Percentiles rank a stretch among this genome's conserved stretches.
These are phyloP conservation scores for Hermaeophaga mercurialis DNA, from an alignment of 2,888 invertebrate genomes.

Conservation along the genomic window DNA sequence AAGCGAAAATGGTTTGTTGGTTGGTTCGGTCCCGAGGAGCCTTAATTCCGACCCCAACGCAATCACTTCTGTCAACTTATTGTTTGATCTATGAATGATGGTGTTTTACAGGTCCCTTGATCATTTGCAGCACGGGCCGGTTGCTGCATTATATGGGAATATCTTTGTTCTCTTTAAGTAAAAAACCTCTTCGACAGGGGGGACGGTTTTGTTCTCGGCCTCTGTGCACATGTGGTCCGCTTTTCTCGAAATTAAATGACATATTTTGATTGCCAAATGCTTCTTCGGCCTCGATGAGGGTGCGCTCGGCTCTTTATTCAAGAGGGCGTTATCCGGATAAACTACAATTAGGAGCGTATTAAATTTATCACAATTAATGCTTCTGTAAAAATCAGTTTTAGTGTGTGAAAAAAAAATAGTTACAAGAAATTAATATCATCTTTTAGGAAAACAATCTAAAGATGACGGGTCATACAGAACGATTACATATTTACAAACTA, in stretches of 20 bases:
- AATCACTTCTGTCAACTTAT: constrained; percentile 36
- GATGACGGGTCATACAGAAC: too few species aligned
- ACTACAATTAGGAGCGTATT: background rate
- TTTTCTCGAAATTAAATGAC: constrained; percentile 35
- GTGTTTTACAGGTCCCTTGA: constrained; percentile 51
- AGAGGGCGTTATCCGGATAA: constrained; percentile 11
- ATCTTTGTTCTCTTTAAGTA: constrained; percentile 46
- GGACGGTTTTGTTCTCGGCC: constrained; percentile 37
- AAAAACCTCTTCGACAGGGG: constrained; percentile 38
- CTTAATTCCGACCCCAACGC: constrained; percentile 24
- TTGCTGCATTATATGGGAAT: constrained; percentile 35
- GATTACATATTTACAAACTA: too few species aligned
- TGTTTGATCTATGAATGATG: constrained; percentile 43
- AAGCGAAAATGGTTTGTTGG: constrained; percentile 28
- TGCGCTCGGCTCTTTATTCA: constrained; percentile 14
- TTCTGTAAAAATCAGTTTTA: too few species aligned
- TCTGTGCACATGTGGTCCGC: constrained; percentile 43
- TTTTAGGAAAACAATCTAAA: too few species aligned
- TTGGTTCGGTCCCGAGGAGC: constrained; percentile 15
- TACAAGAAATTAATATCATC: too few species aligned
- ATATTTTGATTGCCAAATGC: constrained; percentile 35
- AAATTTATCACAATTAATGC: too few species aligned
- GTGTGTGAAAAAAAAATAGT: too few species aligned
- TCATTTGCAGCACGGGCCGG: constrained; percentile 52
- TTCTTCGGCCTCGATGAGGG: too few species aligned